Evolutionary conservation across 2,797 vertebrate species (phyloP).

Genomic region (Cynopterus sphinx): DNA sequence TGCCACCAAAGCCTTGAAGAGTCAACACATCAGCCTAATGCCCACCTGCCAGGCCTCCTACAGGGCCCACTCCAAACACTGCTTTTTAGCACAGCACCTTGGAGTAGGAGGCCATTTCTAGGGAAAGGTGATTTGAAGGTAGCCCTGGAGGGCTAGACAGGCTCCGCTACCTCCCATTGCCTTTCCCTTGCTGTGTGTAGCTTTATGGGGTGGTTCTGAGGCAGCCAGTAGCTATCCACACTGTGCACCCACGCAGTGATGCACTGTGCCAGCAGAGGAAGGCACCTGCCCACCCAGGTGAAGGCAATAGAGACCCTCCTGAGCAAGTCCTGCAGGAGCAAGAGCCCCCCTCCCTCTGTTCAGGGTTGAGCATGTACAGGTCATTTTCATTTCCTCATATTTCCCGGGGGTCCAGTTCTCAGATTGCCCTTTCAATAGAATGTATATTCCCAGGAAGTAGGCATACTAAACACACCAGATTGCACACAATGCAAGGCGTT

Average conservation of each 20-base stretch:
- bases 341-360: fast-evolving
- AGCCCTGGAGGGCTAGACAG: background rate
- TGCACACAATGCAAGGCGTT: background rate
- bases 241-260: background rate
- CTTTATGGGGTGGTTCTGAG: background rate
- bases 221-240: fast-evolving
- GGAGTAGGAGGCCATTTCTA: fast-evolving
- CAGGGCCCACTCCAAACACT: too few relatives aligned
- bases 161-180: too few relatives aligned
- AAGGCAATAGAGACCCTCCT: fast-evolving
- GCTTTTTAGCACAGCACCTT: background rate
- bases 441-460: background rate
- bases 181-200: too few relatives aligned
- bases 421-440: background rate
- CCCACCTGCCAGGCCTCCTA: fast-evolving
- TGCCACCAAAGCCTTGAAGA: background rate
- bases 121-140: background rate
- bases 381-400: background rate
- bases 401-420: background rate
- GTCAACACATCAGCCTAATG: background rate
- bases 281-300: background rate
- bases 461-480: background rate
- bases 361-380: fast-evolving
- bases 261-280: background rate
- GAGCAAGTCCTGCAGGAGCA: fast-evolving